A percentile compares a stretch with the other conserved stretches of the same genome.
Conservation (phyloP, 2,888 invertebrate genomes). For the Perizoma flavofasciatum region DNA sequence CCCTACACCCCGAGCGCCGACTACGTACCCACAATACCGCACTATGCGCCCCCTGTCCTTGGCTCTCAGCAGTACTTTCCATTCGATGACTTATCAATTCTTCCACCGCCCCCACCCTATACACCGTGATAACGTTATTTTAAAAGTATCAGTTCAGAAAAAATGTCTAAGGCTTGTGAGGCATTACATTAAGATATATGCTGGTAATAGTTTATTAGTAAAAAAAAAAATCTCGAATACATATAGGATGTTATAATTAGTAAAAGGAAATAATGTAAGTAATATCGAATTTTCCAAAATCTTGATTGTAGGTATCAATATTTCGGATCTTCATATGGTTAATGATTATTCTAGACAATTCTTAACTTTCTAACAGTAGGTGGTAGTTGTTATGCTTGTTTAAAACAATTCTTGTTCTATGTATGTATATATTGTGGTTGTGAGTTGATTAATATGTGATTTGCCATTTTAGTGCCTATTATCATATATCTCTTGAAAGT, state of each 20-base stretch:
- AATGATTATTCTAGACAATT: slow-evolving; percentile 14
- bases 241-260: slow-evolving; percentile 18
- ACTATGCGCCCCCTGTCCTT: slow-evolving; percentile 68
- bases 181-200: slow-evolving; percentile 25
- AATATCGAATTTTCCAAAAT: slow-evolving; percentile 1
- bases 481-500: slow-evolving; percentile 53
- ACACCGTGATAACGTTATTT: slow-evolving; percentile 62
- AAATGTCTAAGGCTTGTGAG: slow-evolving; percentile 40
- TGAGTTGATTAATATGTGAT: slow-evolving; percentile 72
- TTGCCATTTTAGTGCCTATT: slow-evolving; percentile 81
- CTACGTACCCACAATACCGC: slow-evolving; percentile 59
- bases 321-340: slow-evolving; percentile 10
- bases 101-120: slow-evolving; percentile 82
- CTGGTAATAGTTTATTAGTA: slow-evolving; percentile 17
- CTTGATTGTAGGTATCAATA: slow-evolving; percentile 20
- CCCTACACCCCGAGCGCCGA: slow-evolving; percentile 83
- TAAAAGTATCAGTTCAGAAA: slow-evolving; percentile 39
- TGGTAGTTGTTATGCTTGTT: slow-evolving; percentile 13
- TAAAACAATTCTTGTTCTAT: slow-evolving; percentile 45
- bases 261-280: slow-evolving; percentile 2
- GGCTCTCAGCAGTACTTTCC: slow-evolving; percentile 77
- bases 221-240: slow-evolving; percentile 25
- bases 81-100: slow-evolving; percentile 74
- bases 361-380: slow-evolving; percentile 17
- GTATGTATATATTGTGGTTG: slow-evolving; percentile 73